A percentile compares a stretch with the other conserved stretches of the same genome.
These are phyloP conservation scores for Aptenodytes patagonicus DNA, from an alignment of 2,113 vertebrate genomes.

Conservation along the genomic window DNA sequence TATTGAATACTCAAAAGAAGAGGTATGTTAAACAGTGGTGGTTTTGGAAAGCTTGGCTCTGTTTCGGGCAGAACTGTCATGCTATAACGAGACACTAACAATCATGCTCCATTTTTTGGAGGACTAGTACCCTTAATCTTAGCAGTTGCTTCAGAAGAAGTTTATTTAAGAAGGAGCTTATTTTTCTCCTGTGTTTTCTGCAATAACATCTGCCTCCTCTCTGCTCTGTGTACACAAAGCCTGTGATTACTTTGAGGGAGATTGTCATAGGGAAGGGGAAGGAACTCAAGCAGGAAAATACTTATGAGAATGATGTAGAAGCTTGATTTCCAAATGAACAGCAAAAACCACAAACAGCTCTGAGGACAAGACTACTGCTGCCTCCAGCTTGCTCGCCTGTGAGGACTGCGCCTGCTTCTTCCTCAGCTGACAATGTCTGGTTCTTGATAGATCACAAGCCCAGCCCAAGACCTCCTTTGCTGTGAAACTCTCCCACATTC, in stretches of 20 bases:
- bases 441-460: not conserved
- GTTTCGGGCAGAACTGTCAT: rapidly evolving
- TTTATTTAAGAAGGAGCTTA: not conserved
- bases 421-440: not conserved
- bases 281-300: not conserved
- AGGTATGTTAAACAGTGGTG: not conserved
- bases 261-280: not conserved
- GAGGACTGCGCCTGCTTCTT: not conserved
- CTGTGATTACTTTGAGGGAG: not conserved
- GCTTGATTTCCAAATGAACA: not conserved
- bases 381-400: not conserved
- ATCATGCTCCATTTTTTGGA: not conserved
- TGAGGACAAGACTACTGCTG: not conserved
- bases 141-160: not conserved
- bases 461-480: not conserved
- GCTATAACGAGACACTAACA: not conserved
- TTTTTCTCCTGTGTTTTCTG: conserved; percentile 7
- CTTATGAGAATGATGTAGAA: not conserved
- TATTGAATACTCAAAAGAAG: not conserved
- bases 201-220: not conserved
- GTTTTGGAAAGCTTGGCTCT: not conserved
- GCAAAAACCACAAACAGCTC: not conserved
- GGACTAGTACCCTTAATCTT: not conserved
- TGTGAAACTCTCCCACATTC: not conserved
- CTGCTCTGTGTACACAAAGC: not conserved